Conservation (phyloP, 1,140 invertebrate genomes). For the Hestina assimilis region DNA sequence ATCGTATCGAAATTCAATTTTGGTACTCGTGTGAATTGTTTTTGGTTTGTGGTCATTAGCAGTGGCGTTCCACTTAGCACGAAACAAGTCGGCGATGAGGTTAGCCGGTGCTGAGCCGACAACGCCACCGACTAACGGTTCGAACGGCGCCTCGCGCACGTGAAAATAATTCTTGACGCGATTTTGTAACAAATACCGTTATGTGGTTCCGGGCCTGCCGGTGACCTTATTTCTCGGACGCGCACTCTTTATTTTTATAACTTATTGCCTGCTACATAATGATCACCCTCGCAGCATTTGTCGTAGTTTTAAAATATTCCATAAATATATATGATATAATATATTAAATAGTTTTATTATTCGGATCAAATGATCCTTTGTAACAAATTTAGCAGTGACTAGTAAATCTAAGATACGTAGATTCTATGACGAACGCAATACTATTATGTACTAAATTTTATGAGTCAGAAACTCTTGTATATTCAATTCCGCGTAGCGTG, state of each 20-base stretch:
- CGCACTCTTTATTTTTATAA: constrained; percentile 70
- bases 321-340: no score
- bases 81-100: constrained; percentile 28
- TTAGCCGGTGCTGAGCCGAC: constrained; percentile 30
- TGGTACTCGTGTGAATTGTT: constrained; percentile 6
- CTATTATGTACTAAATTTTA: constrained; percentile 3
- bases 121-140: constrained; percentile 58
- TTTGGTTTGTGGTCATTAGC: constrained; percentile 25
- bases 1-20: constrained; percentile 7
- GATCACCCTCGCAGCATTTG: constrained; percentile 21
- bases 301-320: not conserved
- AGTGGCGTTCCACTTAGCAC: constrained; percentile 55
- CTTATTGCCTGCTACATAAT: constrained; percentile 48
- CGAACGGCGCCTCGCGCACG: constrained; percentile 59
- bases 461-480: constrained; percentile 48
- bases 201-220: constrained; percentile 70
- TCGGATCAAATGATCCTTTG: no score
- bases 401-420: no score
- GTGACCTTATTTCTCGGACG: constrained; percentile 71
- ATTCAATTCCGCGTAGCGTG: constrained; percentile 44
- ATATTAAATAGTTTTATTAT: no score
- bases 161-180: constrained; percentile 77
- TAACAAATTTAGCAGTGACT: no score
- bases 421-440: not conserved
- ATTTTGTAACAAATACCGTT: constrained; percentile 77